Conservation (phyloP, 2,888 invertebrate species). For the Amiota mariae region DNA sequence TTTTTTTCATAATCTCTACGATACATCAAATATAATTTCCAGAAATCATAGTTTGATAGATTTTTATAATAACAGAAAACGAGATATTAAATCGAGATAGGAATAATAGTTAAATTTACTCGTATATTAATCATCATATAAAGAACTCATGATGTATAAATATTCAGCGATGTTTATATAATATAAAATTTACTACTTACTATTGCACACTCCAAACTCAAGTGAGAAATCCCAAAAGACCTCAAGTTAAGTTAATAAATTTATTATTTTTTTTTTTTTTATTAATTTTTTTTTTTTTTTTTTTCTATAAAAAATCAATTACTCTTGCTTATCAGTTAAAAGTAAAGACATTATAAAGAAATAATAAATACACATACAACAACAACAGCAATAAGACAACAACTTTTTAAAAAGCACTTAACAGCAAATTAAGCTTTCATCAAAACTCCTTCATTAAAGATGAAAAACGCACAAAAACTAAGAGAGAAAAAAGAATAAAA, state of each 20-base stretch:
- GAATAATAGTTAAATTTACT: too few species aligned
- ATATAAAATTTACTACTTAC: not conserved
- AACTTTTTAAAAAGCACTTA: slow-evolving; percentile 63
- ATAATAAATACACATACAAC: not conserved
- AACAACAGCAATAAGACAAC: slow-evolving; percentile 32
- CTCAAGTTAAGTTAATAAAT: not conserved
- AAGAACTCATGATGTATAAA: not conserved
- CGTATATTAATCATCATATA: too few species aligned
- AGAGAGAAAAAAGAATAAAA: not conserved
- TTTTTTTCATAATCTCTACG: too few species aligned
- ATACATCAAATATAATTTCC: too few species aligned
- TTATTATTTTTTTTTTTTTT: not conserved
- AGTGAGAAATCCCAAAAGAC: not conserved
- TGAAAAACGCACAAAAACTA: slow-evolving; percentile 9
- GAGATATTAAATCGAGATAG: too few species aligned
- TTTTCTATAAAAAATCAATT: slow-evolving; percentile 13
- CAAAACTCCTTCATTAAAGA: slow-evolving; percentile 38
- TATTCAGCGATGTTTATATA: not conserved
- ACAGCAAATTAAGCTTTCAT: slow-evolving; percentile 65
- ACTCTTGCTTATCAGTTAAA: slow-evolving; percentile 10
- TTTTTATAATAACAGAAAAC: too few species aligned
- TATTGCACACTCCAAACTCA: not conserved
- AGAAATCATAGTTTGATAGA: too few species aligned
- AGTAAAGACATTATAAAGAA: slow-evolving; percentile 2
- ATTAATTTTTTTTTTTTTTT: not conserved